Evolutionary conservation across 2,113 vertebrate genomes (phyloP), one percentile per base, ranked within the genome.

Genomic region (Recurvirostra avosetta): DNA sequence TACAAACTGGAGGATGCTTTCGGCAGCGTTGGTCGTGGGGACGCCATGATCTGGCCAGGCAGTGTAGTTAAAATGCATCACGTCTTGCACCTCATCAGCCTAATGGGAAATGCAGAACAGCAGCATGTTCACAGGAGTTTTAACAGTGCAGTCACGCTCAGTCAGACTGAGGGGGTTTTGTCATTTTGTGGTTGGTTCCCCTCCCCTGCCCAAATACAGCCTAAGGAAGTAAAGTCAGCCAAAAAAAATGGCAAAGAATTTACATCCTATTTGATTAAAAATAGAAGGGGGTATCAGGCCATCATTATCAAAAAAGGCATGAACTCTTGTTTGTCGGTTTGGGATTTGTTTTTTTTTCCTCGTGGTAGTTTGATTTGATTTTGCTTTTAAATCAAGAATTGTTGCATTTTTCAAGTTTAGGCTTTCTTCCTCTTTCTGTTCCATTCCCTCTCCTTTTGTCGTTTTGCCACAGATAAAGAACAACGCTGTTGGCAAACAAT

Each of bases 21-120:
- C 99, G 0, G 99, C 99, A 62, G 99, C 99, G 2, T 99, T 99
- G 76, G 99, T 98, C 0, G 99, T 99, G 91, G 99, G 99, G 5
- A 99, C 99, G 0, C 99, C 99, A 4, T 99, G 99, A 80, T 99
- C 99, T 0, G 99, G 99, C 99, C 99, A 99, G 2, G 99, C 99
- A 0, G 99, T 99, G 98, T 99, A 99, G 98, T 99, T 99, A 78
- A 99, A 99, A 95, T 99, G 99, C 92, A 99, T 98, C 76, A 99
- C 98, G 0, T 99, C 99, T 92, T 98, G 99, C 53, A 96, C 97
- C 93, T 99, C 99, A 3, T 99, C 99, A 8, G 98, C 99, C 99
- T 99, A 91, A 16, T 3, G 56, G 59, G 36, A 90, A 74, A 86
- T 62, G 59, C 87, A 94, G 19, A 88, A 72, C 4, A 67, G 50